phyloP scores from a whole-genome alignment of 1,140 invertebrate genomes.

The Ostrea denselamellosa region DNA sequence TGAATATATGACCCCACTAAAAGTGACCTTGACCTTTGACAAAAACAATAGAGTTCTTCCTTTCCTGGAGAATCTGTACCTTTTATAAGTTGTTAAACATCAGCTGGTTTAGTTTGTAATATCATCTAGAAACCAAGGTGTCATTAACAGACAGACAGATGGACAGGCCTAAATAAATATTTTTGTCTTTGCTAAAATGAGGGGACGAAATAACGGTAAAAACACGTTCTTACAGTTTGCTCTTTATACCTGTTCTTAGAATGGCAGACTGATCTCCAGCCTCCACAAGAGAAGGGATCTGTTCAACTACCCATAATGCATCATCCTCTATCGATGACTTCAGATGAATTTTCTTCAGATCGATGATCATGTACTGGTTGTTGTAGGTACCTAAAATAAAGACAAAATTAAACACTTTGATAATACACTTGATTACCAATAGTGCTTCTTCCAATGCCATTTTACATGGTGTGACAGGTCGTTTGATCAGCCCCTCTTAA shows the following conservation, averaged over 20 bases:
- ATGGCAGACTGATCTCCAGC: slow-evolving; percentile 71
- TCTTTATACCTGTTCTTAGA: slow-evolving; percentile 69
- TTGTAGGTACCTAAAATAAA: slow-evolving; percentile 76
- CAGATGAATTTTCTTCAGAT: slow-evolving; percentile 73
- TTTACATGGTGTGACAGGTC: not conserved
- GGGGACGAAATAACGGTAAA: too few relatives aligned
- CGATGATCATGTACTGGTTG: slow-evolving; percentile 79
- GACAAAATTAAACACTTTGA: not conserved
- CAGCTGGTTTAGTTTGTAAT: too few relatives aligned
- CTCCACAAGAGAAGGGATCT: slow-evolving; percentile 75
- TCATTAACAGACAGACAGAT: too few relatives aligned
- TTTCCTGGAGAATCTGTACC: too few relatives aligned
- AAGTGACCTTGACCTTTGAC: too few relatives aligned
- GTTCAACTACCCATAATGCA: slow-evolving; percentile 78
- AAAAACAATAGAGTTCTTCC: too few relatives aligned
- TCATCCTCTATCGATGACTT: slow-evolving; percentile 65
- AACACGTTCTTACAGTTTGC: too few relatives aligned
- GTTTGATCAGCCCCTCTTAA: not conserved
- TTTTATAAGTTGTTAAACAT: too few relatives aligned
- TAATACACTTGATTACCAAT: not conserved
- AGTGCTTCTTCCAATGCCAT: not conserved
- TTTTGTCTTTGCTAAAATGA: too few relatives aligned
- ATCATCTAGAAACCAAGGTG: too few relatives aligned
- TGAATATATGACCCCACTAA: too few relatives aligned
- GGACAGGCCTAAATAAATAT: too few relatives aligned